Percentiles rank a stretch among this genome's conserved stretches.
Evolutionary conservation across 2,797 vertebrate genomes (phyloP).

Genomic region (Tinamus major): DNA sequence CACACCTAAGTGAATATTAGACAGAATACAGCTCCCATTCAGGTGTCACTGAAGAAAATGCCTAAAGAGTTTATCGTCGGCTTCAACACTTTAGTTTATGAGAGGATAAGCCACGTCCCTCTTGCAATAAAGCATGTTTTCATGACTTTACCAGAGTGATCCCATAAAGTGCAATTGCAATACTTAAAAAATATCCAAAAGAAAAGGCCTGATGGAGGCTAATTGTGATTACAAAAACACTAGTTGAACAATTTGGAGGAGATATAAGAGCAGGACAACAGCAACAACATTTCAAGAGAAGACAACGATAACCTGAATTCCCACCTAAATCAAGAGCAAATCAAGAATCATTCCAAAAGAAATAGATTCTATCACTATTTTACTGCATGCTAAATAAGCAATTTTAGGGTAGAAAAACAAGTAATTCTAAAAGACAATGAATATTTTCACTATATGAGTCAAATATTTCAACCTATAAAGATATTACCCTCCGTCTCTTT

Average conservation of each 20-base stretch:
- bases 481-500: background rate
- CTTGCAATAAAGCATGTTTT: background rate
- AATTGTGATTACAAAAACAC: background rate
- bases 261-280: background rate
- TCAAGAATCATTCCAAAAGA: background rate
- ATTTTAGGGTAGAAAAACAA: background rate
- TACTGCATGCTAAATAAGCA: background rate
- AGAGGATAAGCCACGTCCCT: background rate
- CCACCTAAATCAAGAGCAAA: background rate
- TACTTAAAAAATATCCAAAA: background rate
- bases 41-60: background rate
- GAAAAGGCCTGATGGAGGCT: background rate
- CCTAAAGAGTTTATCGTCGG: background rate
- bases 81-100: background rate
- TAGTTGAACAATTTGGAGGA: background rate
- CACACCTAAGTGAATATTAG: background rate
- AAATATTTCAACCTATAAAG: background rate
- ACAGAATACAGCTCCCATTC: background rate
- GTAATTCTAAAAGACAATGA: background rate
- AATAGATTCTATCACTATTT: background rate
- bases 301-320: background rate
- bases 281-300: background rate
- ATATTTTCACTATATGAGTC: background rate
- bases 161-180: background rate
- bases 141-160: background rate